A percentile compares a stretch with the other conserved stretches of the same genome.
These are phyloP conservation scores for Hylia prasina DNA, from an alignment of 2,113 vertebrate genomes.

Conservation along the genomic window DNA sequence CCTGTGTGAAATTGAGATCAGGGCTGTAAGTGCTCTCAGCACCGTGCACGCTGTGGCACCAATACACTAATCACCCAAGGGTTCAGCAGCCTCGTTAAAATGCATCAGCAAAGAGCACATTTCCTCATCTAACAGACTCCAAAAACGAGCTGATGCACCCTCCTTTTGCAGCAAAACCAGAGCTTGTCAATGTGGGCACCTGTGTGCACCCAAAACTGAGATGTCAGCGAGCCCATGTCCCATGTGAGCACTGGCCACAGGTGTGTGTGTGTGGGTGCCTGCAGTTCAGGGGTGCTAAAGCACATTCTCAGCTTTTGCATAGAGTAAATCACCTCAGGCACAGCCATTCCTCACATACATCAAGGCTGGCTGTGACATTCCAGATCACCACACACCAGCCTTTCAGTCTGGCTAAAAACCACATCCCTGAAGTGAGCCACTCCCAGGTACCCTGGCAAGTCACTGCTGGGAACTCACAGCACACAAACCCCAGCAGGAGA, in stretches of 20 bases:
- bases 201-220: rapidly evolving
- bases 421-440: not conserved
- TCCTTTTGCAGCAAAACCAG: not conserved
- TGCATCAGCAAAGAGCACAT: not conserved
- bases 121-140: not conserved
- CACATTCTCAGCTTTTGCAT: not conserved
- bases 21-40: conserved; percentile 8
- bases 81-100: not conserved
- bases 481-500: not conserved
- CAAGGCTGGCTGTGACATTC: not conserved
- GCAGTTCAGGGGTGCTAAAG: not conserved
- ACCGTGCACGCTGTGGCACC: not conserved
- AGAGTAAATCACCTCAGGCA: not conserved
- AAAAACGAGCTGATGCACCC: not conserved
- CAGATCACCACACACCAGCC: rapidly evolving
- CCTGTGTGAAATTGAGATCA: not conserved
- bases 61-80: not conserved
- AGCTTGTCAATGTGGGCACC: rapidly evolving
- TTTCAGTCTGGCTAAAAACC: not conserved
- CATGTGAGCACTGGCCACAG: rapidly evolving
- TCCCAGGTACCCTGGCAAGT: not conserved
- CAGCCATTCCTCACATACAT: not conserved
- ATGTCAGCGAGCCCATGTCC: rapidly evolving
- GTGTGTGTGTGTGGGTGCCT: rapidly evolving
- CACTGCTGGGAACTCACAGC: not conserved